Evolutionary conservation across 2,888 invertebrate species (phyloP).

Genomic region (Sesia bembeciformis): DNA sequence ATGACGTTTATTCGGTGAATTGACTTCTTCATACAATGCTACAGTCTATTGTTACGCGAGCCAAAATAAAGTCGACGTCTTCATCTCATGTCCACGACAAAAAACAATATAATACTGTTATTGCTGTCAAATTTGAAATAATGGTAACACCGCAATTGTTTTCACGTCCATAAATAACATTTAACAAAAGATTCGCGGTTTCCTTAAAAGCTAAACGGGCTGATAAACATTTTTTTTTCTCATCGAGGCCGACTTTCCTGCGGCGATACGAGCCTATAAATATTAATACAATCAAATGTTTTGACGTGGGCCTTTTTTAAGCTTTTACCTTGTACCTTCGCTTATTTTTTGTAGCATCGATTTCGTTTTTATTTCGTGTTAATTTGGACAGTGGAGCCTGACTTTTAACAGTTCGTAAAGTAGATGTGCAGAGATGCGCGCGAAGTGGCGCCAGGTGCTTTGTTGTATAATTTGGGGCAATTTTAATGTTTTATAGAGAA

Average conservation of each 20-base stretch:
- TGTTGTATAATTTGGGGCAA: constrained; percentile 18
- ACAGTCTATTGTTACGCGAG: constrained; percentile 32
- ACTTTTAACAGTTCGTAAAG: constrained; percentile 76
- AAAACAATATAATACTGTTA: constrained; percentile 62
- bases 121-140: constrained; percentile 70
- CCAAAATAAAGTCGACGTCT: constrained; percentile 49
- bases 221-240: constrained; percentile 71
- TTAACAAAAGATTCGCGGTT: constrained; percentile 71
- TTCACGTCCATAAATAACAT: constrained; percentile 67
- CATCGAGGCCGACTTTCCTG: constrained; percentile 55
- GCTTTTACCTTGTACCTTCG: constrained; percentile 69
- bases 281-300: constrained; percentile 76
- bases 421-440: constrained; percentile 30
- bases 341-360: constrained; percentile 66
- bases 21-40: constrained; percentile 28
- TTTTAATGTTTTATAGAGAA: constrained; percentile 8
- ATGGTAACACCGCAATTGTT: constrained; percentile 72
- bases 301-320: constrained; percentile 73
- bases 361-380: constrained; percentile 73
- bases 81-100: constrained; percentile 42
- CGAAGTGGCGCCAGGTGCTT: constrained; percentile 55
- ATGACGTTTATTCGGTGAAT: constrained; percentile 22
- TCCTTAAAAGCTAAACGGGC: constrained; percentile 72
- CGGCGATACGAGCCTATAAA: constrained; percentile 68
- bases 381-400: constrained; percentile 72